Base-by-base conservation (phyloP, 1,140 invertebrate species). In the Drosophila takahashii region DNA sequence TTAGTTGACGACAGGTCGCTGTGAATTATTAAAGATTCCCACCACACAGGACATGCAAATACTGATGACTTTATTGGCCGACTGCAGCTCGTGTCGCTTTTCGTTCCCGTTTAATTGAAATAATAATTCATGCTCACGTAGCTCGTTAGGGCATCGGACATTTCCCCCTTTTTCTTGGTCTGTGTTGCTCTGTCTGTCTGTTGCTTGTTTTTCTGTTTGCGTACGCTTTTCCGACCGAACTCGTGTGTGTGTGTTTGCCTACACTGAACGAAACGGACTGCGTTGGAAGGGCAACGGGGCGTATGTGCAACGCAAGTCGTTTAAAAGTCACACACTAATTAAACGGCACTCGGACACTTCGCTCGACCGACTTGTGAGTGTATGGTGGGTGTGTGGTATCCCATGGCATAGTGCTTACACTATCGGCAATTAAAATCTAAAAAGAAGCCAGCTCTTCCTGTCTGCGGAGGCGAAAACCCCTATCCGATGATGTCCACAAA, bases 401-500 rank as follows among this genome's bases (percentile, higher is more conserved):
- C 7, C 5, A 34, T 26, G 57, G 64, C 41, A 51, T 51, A 67
- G 50, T 62, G 74, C 67, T 50, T 61, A 71, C 72, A 77, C 66
- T 84, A 89, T 89, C 84, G 85, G 73, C 87, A 89, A 89, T 89
- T 89, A 84, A 89, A 89, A 89, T 89, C 84, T 89, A 78, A 84
- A 86, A 89, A 79, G 81, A 45, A 79, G 69, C 42, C 84, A 71
- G 66, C 27, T 32, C 66, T 65, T 69, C 53, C 66, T 79, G 45
- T 58, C 56, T 47, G 26, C 34, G 41, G 50, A n/a, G 18, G 26
- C 34, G 41, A 53, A n/a, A 27, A n/a, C 32, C 32, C 29, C 69
- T 22, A 3, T 3, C 22, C 22, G 22, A 22, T 22, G 22, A 22
- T 22, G 22, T 22, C 22, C 22, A 22, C 22, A 22, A 22, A 3